A percentile compares a stretch with the other conserved stretches of the same genome.
These are phyloP conservation scores for Leptoclinus maculatus DNA, from an alignment of 2,797 vertebrate genomes.

Conservation along the genomic window DNA sequence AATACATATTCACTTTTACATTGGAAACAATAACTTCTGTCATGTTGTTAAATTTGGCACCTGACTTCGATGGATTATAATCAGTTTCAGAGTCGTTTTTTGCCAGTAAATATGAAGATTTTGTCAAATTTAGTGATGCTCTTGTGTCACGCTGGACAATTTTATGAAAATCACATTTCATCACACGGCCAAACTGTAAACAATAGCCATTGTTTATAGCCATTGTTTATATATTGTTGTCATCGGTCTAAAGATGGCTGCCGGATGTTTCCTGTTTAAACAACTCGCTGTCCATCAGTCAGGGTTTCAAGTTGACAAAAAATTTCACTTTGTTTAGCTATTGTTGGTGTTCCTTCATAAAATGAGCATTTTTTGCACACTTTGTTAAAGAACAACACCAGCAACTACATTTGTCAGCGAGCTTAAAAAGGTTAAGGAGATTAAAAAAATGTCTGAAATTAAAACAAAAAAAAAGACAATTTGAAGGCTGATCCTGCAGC, in stretches of 20 bases:
- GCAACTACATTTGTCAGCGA: background rate
- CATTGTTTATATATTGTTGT: too few relatives aligned
- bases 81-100: too few relatives aligned
- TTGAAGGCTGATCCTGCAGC: constrained; percentile 5
- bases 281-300: background rate
- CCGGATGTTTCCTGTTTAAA: background rate
- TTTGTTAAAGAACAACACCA: background rate
- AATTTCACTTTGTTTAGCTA: background rate
- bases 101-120: background rate
- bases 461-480: background rate
- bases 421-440: background rate
- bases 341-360: too few relatives aligned
- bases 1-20: too few relatives aligned
- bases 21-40: background rate
- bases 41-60: background rate
- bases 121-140: background rate
- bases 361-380: background rate
- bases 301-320: background rate
- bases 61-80: background rate
- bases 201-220: too few relatives aligned
- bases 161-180: background rate
- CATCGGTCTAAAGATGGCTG: background rate
- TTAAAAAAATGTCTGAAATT: background rate
- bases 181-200: too few relatives aligned
- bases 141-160: background rate